phyloP scores from a whole-genome alignment of 2,888 invertebrate species.

The Daptonema setosum region DNA sequence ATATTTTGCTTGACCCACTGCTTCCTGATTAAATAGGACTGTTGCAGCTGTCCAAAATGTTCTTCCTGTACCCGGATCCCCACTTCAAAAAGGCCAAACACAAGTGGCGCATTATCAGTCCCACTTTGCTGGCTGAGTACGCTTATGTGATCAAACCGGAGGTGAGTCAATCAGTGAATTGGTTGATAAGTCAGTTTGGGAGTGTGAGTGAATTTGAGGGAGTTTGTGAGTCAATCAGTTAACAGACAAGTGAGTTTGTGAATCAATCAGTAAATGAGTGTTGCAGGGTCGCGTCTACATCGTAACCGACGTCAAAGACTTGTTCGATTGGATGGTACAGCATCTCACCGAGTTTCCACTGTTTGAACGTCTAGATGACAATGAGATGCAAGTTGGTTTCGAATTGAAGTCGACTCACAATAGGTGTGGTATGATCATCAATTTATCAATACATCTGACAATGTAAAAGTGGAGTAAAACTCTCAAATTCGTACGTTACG shows the following conservation, averaged over 20 bases:
- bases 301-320: constrained; percentile 85
- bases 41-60: constrained; percentile 72
- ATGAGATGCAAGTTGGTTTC: neutral
- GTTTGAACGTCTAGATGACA: constrained; percentile 46
- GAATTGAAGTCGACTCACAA: no score
- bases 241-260: neutral
- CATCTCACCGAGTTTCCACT: constrained; percentile 75
- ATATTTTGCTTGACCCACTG: no score
- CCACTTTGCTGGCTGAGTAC: constrained; percentile 77
- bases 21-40: no score
- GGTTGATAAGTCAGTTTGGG: no score
- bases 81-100: constrained; percentile 97
- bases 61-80: constrained; percentile 94
- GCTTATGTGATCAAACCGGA: constrained; percentile 68
- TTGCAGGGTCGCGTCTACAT: constrained; percentile 42
- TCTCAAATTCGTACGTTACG: neutral
- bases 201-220: no score
- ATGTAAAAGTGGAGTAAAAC: no score
- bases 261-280: neutral
- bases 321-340: constrained; percentile 85
- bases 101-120: constrained; percentile 94
- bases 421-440: no score
- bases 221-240: neutral
- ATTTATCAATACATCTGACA: no score
- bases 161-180: constrained; percentile 8